Conservation (phyloP, 2,797 vertebrate species). For the Epinephelus coioides region DNA sequence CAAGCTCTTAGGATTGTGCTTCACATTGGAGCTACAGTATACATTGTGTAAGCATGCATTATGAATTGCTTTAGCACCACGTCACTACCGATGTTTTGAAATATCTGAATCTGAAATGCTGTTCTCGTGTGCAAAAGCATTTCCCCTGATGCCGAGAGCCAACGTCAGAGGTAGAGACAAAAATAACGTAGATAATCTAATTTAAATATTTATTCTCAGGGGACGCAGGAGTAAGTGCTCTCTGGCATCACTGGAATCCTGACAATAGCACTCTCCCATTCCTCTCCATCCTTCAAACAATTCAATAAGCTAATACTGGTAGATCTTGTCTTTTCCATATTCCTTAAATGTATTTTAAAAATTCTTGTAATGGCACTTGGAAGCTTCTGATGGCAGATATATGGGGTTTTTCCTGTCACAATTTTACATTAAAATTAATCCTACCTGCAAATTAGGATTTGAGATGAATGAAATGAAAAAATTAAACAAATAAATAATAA, state of each 20-base stretch:
- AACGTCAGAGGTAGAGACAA: conserved; percentile 68
- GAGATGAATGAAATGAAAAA: conserved; percentile 19
- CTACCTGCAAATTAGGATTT: conserved; percentile 19
- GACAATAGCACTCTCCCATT: conserved; percentile 6
- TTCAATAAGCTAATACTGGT: conserved; percentile 8
- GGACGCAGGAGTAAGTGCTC: conserved; percentile 51
- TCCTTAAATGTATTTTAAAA: conserved; percentile 24
- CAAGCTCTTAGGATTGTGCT: neutral
- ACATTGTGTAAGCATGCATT: conserved; percentile 53
- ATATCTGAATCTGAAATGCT: conserved; percentile 50
- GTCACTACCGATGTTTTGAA: conserved; percentile 46
- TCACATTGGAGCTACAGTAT: conserved; percentile 23
- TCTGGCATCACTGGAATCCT: conserved; percentile 33
- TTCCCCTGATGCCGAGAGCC: conserved; percentile 53
- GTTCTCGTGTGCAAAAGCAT: conserved; percentile 36
- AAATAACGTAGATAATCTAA: conserved; percentile 77
- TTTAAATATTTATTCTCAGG: conserved; percentile 72
- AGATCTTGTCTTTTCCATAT: conserved; percentile 16
- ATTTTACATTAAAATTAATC: conserved; percentile 22
- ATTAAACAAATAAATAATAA: conserved; percentile 27
- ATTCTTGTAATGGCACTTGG: neutral
- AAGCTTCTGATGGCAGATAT: conserved; percentile 18
- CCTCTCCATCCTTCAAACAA: conserved; percentile 11
- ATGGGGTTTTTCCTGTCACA: neutral
- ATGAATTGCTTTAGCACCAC: conserved; percentile 36